Evolutionary conservation across 2,113 vertebrate species (phyloP), one percentile per base, ranked within the genome.

Genomic region (Centropus bengalensis): DNA sequence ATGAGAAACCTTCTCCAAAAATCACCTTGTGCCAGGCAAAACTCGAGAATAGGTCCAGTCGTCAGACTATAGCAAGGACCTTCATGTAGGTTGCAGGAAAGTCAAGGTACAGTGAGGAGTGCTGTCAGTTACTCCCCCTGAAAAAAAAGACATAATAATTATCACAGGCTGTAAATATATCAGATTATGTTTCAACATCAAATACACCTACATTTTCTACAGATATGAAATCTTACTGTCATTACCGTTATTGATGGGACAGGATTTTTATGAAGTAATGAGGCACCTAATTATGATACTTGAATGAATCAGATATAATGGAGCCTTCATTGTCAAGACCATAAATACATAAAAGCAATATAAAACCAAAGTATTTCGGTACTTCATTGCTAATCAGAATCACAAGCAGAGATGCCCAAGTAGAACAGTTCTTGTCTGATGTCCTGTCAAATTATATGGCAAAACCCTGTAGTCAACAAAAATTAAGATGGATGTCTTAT

Each of bases 401-500:
- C 69, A 26, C 17, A 33, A 14, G 22, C 32, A 1, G 10, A 92
- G 67, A 87, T 69, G 56, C 33, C 49, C 9, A 67, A 96, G 45
- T 42, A 89, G 32, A 93, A 66, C 20, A 73, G 75, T 62, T 76
- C 78, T 85, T 84, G 78, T 68, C 67, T 69, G 54, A 89, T 12
- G 58, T 88, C 91, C 69, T 82, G 17, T 87, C 81, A 87, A 73
- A 88, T 84, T 10, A 89, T 87, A 82, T 79, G 89, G 70, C 33
- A 91, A 76, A 94, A 45, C 23, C 24, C 64, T 52, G 5, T 49
- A 58, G 66, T 78, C 63, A 69, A 20, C 79, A n/a, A 76, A 89
- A 93, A 94, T 83, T 54, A 79, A 87, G 74, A 87, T 56, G 47
- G 81, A 92, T 76, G 51, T 59, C 69, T 52, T 24, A 51, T 55